Evolutionary conservation across 2,888 invertebrate genomes (phyloP), one percentile per base, ranked within the genome.

Genomic region (Timema cristinae): DNA sequence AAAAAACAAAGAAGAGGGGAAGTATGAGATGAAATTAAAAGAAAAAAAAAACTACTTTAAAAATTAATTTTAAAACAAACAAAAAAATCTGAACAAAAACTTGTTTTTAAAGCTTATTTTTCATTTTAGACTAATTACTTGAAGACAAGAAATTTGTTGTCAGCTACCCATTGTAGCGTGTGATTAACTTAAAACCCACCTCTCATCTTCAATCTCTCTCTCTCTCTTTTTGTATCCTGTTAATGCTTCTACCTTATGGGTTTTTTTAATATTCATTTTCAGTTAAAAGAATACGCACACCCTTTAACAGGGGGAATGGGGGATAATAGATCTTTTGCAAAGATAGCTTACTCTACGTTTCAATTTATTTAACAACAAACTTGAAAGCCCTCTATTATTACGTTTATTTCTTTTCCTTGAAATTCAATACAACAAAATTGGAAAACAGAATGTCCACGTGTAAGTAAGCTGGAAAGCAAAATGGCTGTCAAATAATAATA

Each of bases 141-240:
- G 63, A 63, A 32, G 63, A 47, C 63, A 63, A 63, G 63, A 13
- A 63, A 63, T 63, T 63, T 63, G 63, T 63, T 63, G 63, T 63
- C 63, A 63, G 63, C 63, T 13, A 48, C 48, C 48, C 63, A 63
- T 48, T 63, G 63, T 63, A 63, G 63, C 63, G 48, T 47, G 48
- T 63, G 63, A 63, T 63, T 63, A 63, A 63, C 63, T 63, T 63
- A 63, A 32, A 63, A 32, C 15, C 47, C 63, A 32, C 63, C 63
- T 8, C 32, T 32, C 47, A 7, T 11, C 6, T 47, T 48, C 47
- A 32, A 6, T n/a, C n/a, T 54, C 54, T 13, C 32, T 32, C 32
- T 32, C 32, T 32, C 4, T 32, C 4, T 32, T 32, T 32, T 32
- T 32, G 32, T n/a, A n/a, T 32, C 32, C 32, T 32, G 32, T 32